Base-by-base conservation (phyloP, 1,140 invertebrate species). In the Apis laboriosa region DNA sequence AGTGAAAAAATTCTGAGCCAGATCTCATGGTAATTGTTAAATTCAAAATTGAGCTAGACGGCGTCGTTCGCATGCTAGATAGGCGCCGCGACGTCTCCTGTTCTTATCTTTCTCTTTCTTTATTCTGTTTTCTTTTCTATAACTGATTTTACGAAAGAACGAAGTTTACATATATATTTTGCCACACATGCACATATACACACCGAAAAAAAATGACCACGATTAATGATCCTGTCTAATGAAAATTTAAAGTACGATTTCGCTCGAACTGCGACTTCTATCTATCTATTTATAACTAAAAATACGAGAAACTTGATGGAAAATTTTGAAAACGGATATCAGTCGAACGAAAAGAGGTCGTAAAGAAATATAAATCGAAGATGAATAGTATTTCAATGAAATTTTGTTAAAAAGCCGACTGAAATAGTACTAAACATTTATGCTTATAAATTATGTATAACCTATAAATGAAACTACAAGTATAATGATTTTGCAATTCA, bases 31-130 rank as follows among this genome's bases (percentile, higher is more conserved):
- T 86, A 86, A 87, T 86, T 85, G 85, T 66, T 82, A 74, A 87
- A 85, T 19, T 51, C 68, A 80, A 86, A 88, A 88, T 73, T 86
- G 70, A 84, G 77, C 77, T 80, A 86, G 75, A 83, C 84, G 84
- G 84, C 83, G 88, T 83, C 82, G 84, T 76, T 83, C 77, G 82
- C 55, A 84, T 78, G 82, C 75, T 82, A 67, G 73, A 86, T 87
- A 71, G 88, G 86, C 88, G 84, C 85, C 85, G 70, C 77, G 89
- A 61, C 82, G 67, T 87, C 80, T 89, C 85, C 71, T 84, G 70
- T 66, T 83, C 70, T 51, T 77, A 68, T 74, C 73, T 71, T 64
- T 66, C 53, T 51, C 70, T 77, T 70, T 72, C 73, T 71, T 64
- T 24, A 61, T 56, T 34, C 28, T 53, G 34, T 43, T 80, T 68